Conservation (phyloP, 2,113 vertebrate genomes). For the Rhineura floridana region DNA sequence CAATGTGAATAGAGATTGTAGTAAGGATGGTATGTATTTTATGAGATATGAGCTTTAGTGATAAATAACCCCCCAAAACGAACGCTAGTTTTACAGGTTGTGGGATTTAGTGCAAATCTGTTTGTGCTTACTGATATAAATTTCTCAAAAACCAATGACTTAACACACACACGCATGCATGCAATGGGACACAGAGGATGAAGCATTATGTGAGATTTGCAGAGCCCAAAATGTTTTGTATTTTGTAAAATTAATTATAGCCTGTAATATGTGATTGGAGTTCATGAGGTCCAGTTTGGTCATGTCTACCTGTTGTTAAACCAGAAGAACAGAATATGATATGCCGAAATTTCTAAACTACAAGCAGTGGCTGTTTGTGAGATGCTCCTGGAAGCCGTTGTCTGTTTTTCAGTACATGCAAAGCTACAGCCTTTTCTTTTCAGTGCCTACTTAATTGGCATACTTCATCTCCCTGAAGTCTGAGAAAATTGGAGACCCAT, state of each 20-base stretch:
- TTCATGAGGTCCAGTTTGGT: neutral
- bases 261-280: neutral
- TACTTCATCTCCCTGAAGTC: neutral
- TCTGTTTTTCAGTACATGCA: neutral
- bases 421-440: neutral
- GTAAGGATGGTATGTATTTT: too few relatives aligned
- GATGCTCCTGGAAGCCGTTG: neutral
- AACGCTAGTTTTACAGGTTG: too few relatives aligned
- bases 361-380: neutral
- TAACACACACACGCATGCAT: too few relatives aligned
- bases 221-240: neutral
- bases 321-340: neutral
- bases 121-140: too few relatives aligned
- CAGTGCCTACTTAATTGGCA: neutral
- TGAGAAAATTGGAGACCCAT: constrained; percentile 30
- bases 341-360: neutral
- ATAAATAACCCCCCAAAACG: too few relatives aligned
- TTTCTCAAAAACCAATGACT: too few relatives aligned
- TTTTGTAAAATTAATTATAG: neutral
- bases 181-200: too few relatives aligned
- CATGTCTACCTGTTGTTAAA: too few relatives aligned
- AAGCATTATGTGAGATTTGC: neutral
- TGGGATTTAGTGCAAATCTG: too few relatives aligned
- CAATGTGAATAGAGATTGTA: too few relatives aligned
- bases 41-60: too few relatives aligned